Conservation (phyloP, 2,888 invertebrate species). For the Drosophila mettleri region DNA sequence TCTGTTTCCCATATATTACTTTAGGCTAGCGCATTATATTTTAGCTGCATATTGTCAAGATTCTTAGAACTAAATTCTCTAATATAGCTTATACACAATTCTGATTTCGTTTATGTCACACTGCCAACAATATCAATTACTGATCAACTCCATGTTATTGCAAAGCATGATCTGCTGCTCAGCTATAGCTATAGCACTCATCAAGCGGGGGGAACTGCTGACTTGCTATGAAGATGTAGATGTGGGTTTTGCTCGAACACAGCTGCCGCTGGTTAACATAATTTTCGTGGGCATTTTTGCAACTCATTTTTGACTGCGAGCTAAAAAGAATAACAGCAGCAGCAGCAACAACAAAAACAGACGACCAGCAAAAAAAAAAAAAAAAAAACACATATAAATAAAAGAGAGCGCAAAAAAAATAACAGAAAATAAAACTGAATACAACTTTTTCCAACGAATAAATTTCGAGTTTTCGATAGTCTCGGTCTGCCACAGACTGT, state of each 20-base stretch:
- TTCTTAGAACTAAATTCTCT: neutral
- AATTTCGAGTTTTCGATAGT: slow-evolving; percentile 81
- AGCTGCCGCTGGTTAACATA: slow-evolving; percentile 79
- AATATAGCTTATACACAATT: neutral
- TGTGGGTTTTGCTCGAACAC: slow-evolving; percentile 61
- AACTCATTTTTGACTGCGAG: slow-evolving; percentile 66
- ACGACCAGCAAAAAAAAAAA: slow-evolving; percentile 42
- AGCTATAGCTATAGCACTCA: neutral
- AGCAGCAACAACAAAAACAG: slow-evolving; percentile 26
- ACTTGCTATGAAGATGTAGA: slow-evolving; percentile 24
- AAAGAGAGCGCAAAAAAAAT: slow-evolving; percentile 33
- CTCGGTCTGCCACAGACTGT: slow-evolving; percentile 80
- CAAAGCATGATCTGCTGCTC: neutral
- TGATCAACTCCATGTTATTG: neutral
- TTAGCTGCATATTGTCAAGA: neutral
- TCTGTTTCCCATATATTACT: too few relatives aligned
- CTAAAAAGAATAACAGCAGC: slow-evolving; percentile 28
- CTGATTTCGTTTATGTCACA: neutral
- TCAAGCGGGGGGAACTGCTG: neutral
- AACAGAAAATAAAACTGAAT: slow-evolving; percentile 50
- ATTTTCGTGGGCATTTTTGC: slow-evolving; percentile 77
- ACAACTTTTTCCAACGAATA: slow-evolving; percentile 81
- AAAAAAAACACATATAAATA: slow-evolving; percentile 26
- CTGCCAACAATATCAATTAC: slow-evolving; percentile 4
- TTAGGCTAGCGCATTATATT: too few relatives aligned